These are phyloP conservation scores for Blastomussa wellsi DNA, from an alignment of 92 coral and sea anemone genomes.

Conservation along the genomic window DNA sequence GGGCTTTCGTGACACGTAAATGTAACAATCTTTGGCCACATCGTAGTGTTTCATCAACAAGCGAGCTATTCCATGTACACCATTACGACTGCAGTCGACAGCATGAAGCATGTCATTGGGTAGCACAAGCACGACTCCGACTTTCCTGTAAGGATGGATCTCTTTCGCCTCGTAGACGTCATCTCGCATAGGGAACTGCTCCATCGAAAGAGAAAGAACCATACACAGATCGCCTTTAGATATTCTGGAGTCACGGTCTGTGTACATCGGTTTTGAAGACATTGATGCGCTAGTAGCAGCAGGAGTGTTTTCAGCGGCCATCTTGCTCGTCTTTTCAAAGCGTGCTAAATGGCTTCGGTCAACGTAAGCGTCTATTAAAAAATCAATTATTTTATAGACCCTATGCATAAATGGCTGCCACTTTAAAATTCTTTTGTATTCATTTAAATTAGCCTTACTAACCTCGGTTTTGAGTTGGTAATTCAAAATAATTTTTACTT, in stretches of 20 bases:
- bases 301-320: too few relatives aligned
- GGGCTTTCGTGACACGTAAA: slow-evolving; percentile 69
- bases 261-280: too few relatives aligned
- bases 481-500: too few relatives aligned
- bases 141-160: slow-evolving; percentile 25
- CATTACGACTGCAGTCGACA: slow-evolving; percentile 57
- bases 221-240: slow-evolving; percentile 14
- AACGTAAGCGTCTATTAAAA: too few relatives aligned
- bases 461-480: too few relatives aligned
- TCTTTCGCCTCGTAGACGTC: background rate
- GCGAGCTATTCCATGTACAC: slow-evolving; percentile 64
- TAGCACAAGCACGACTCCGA: slow-evolving; percentile 64
- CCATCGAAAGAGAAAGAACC: slow-evolving; percentile 38
- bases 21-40: slow-evolving; percentile 47
- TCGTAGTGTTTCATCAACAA: slow-evolving; percentile 49
- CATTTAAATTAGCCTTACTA: too few relatives aligned
- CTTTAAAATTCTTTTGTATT: too few relatives aligned
- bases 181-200: background rate
- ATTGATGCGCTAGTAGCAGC: background rate
- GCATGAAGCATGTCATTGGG: slow-evolving; percentile 58
- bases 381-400: too few relatives aligned
- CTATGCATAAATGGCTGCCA: too few relatives aligned
- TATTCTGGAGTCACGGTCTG: background rate
- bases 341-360: too few relatives aligned
- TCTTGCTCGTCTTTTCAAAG: too few relatives aligned